Evolutionary conservation across 2,888 invertebrate genomes (phyloP).

Genomic region (Diaprepes abbreviatus): DNA sequence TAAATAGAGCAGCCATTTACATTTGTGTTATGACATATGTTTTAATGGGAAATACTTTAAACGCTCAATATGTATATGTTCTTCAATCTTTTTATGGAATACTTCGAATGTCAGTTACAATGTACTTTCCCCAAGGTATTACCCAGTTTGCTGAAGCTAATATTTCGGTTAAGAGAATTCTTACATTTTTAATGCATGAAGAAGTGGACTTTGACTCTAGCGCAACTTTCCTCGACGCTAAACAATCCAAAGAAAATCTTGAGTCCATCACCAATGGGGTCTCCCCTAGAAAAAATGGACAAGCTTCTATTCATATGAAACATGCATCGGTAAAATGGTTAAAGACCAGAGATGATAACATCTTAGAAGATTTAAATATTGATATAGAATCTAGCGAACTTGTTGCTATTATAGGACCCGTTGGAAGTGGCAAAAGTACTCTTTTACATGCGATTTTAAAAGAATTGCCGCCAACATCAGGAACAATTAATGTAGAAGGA

Average conservation of each 20-base stretch:
- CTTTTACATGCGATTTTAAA: too few relatives aligned
- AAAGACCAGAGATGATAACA: slow-evolving; percentile 54
- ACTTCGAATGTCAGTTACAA: slow-evolving; percentile 76
- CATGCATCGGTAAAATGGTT: slow-evolving; percentile 78
- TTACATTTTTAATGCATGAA: slow-evolving; percentile 70
- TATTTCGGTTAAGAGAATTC: slow-evolving; percentile 64
- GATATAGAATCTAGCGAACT: slow-evolving; percentile 74
- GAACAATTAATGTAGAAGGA: slow-evolving; percentile 77
- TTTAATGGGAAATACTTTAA: slow-evolving; percentile 71
- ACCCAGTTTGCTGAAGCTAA: slow-evolving; percentile 78
- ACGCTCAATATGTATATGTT: slow-evolving; percentile 78
- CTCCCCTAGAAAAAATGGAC: neutral
- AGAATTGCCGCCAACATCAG: slow-evolving; percentile 62
- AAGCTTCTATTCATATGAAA: slow-evolving; percentile 22
- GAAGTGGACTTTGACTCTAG: slow-evolving; percentile 57
- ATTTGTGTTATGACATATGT: slow-evolving; percentile 83
- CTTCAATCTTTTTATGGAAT: slow-evolving; percentile 82
- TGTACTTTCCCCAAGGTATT: slow-evolving; percentile 74
- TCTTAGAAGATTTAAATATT: slow-evolving; percentile 75
- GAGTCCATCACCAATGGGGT: neutral
- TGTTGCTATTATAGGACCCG: slow-evolving; percentile 66
- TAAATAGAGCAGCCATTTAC: slow-evolving; percentile 85
- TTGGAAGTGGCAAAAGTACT: slow-evolving; percentile 63
- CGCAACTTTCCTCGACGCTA: slow-evolving; percentile 32
- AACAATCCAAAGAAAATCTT: slow-evolving; percentile 5